These are phyloP conservation scores for Calyptommatus sinebrachiatus DNA, from an alignment of 2,113 vertebrate species.

Conservation along the genomic window DNA sequence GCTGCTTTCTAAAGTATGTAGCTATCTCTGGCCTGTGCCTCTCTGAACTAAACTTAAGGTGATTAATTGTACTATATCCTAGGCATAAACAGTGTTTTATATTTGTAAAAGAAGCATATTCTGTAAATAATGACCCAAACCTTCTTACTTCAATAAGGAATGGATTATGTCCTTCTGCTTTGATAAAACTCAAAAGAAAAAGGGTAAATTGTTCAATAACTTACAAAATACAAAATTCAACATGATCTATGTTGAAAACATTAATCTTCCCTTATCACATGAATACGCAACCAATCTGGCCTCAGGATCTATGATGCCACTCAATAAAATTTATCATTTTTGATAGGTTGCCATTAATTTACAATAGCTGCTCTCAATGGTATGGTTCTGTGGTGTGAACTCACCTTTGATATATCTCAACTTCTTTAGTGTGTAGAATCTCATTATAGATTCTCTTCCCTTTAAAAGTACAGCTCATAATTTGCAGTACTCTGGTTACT, in stretches of 20 bases:
- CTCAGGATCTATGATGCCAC: slow-evolving; percentile 51
- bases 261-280: slow-evolving; percentile 57
- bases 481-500: slow-evolving; percentile 26
- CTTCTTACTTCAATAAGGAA: slow-evolving; percentile 50
- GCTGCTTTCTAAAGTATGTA: slow-evolving; percentile 25
- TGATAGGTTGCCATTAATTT: slow-evolving; percentile 54
- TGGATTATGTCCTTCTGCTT: slow-evolving; percentile 45
- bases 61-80: slow-evolving; percentile 25
- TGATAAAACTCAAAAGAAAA: slow-evolving; percentile 58
- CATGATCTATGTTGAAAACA: slow-evolving; percentile 43
- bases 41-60: slow-evolving; percentile 39
- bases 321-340: slow-evolving; percentile 58
- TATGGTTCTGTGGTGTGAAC: slow-evolving; percentile 28
- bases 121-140: slow-evolving; percentile 47
- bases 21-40: slow-evolving; percentile 34
- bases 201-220: slow-evolving; percentile 45
- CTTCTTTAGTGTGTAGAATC: slow-evolving; percentile 25
- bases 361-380: slow-evolving; percentile 13
- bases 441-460: neutral
- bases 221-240: slow-evolving; percentile 50
- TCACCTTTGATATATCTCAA: slow-evolving; percentile 41
- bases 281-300: slow-evolving; percentile 45
- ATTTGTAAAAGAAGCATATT: slow-evolving; percentile 41
- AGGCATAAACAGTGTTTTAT: slow-evolving; percentile 16
- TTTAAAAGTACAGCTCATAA: slow-evolving; percentile 46